Evolutionary conservation across 92 coral and sea anemone genomes (phyloP).

Genomic region (Epizoanthus rinbou): DNA sequence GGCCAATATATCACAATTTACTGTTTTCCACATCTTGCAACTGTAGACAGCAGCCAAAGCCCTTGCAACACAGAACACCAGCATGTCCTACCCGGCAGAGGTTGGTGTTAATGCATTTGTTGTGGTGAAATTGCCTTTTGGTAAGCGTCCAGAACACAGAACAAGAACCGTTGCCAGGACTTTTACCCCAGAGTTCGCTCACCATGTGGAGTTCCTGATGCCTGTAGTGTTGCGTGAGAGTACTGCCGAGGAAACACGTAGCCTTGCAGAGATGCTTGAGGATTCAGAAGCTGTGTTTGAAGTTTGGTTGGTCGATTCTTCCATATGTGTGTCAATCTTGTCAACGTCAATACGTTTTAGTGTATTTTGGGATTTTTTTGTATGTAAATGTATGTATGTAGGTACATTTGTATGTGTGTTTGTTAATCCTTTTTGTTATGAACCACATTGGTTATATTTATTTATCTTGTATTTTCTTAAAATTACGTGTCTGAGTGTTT

Average conservation of each 20-base stretch:
- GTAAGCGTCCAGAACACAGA: constrained; percentile 64
- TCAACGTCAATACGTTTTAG: background rate
- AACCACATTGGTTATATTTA: no score
- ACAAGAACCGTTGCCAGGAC: constrained; percentile 94
- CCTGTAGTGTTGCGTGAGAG: constrained; percentile 61
- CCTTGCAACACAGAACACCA: constrained; percentile 59
- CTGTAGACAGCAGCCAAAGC: constrained; percentile 76
- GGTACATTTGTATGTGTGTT: no score
- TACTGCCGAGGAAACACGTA: constrained; percentile 51
- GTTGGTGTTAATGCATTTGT: constrained; percentile 91
- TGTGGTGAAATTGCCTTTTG: constrained; percentile 83
- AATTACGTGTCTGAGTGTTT: no score
- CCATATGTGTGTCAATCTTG: background rate
- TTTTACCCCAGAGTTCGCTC: constrained; percentile 92
- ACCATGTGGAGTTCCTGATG: constrained; percentile 70
- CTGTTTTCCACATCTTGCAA: background rate
- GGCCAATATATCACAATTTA: no score
- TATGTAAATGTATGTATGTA: no score
- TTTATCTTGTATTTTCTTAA: no score
- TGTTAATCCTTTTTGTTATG: no score
- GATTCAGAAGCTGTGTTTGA: constrained; percentile 76
- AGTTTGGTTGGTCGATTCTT: constrained; percentile 75
- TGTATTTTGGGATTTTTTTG: background rate
- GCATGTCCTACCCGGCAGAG: constrained; percentile 88
- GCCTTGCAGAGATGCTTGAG: constrained; percentile 91